Evolutionary conservation across 2,888 invertebrate species (phyloP), one percentile per base, ranked within the genome.

Genomic region (Archips xylosteana): DNA sequence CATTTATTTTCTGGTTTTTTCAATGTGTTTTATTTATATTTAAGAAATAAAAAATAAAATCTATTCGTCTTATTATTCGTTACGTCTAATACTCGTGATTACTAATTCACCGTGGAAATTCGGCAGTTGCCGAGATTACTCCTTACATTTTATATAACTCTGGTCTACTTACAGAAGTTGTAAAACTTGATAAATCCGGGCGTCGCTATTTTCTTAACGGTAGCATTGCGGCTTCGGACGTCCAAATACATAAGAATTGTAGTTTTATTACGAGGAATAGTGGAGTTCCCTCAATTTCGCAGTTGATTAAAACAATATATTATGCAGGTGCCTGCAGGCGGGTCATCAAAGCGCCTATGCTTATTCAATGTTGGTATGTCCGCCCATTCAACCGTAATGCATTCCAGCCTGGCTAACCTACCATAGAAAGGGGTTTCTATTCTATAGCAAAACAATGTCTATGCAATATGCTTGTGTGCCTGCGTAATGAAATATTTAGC

Each of bases 301-400:
- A 70, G 77, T 78, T 78, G 78, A 79, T 79, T 79, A 78, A 79
- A 80, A 75, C 76, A 70, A 70, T 80, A 72, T 75, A 78, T 77
- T 78, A 79, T 80, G 78, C 78, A 78, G 74, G 64, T 68, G 69
- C 64, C 60, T 60, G 65, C 75, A 74, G 70, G 68, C 59, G 51
- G 70, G 67, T 49, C 64, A 60, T 71, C 72, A 47, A 71, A 74
- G 69, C 65, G 57, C 39, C 42, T 72, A 61, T 66, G 67, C 67
- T 62, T 70, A 67, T 59, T 59, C 63, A n/a, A 57, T 62, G 66
- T 62, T 49, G 32, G 57, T 57, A 32, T 57, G 47, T 75, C 10
- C 71, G 49, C 66, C 54, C 54, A 60, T 64, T 62, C 49, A 45
- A 42, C 57, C 23, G 51, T 69, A 66, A 66, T 67, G 67, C 72